Evolutionary conservation across 1,140 invertebrate species (phyloP).

Genomic region (Musca domestica): DNA sequence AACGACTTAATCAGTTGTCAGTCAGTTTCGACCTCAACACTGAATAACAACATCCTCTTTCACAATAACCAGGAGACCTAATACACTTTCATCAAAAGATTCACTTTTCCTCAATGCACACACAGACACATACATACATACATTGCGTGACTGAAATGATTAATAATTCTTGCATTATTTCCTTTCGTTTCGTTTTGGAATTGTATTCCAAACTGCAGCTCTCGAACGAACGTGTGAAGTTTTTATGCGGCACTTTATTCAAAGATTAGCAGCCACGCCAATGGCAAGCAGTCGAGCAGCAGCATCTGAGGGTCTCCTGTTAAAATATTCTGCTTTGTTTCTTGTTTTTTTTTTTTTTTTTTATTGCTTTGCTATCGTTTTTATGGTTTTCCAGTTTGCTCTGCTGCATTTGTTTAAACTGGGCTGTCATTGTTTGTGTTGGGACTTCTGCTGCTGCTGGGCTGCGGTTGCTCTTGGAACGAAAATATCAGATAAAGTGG

Average conservation of each 20-base stretch:
- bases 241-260: background rate
- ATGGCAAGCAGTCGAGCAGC: background rate
- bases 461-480: background rate
- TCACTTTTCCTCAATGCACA: background rate
- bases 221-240: background rate
- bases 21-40: too few relatives aligned
- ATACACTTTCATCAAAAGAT: too few relatives aligned
- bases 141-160: slow-evolving; percentile 13
- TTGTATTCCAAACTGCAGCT: background rate
- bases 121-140: background rate
- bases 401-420: background rate
- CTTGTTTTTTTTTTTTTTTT: too few relatives aligned
- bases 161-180: background rate
- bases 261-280: background rate
- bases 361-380: too few relatives aligned
- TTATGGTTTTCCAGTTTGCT: background rate
- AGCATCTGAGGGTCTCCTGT: slow-evolving; percentile 6
- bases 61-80: too few relatives aligned
- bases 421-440: background rate
- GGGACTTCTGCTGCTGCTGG: too few relatives aligned
- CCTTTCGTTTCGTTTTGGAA: background rate
- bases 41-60: too few relatives aligned
- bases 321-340: background rate
- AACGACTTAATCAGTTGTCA: too few relatives aligned
- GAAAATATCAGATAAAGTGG: background rate